These are phyloP conservation scores for Scarus forsteni DNA, from an alignment of 2,797 vertebrate genomes.

Conservation along the genomic window DNA sequence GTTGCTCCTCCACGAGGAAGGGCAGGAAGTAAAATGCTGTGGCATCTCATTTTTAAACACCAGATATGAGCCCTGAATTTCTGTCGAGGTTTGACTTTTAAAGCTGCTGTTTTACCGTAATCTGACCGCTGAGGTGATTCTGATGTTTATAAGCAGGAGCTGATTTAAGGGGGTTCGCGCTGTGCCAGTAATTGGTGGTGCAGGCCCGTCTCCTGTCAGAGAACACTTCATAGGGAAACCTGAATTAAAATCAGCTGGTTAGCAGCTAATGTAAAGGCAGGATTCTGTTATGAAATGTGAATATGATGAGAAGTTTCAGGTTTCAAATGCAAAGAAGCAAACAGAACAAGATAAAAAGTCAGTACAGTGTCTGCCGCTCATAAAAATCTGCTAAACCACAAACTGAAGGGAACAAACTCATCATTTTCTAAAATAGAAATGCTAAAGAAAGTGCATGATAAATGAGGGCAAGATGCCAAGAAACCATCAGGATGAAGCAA, in stretches of 20 bases:
- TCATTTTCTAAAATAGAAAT: slow-evolving; percentile 60
- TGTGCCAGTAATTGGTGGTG: slow-evolving; percentile 81
- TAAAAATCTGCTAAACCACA: slow-evolving; percentile 52
- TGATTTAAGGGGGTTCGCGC: slow-evolving; percentile 79
- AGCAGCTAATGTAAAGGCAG: slow-evolving; percentile 83
- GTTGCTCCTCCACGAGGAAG: slow-evolving; percentile 50
- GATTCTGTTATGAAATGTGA: slow-evolving; percentile 67
- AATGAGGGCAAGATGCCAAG: slow-evolving; percentile 27
- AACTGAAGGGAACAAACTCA: slow-evolving; percentile 57
- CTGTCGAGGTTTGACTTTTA: slow-evolving; percentile 70
- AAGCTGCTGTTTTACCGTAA: slow-evolving; percentile 70
- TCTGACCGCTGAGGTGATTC: slow-evolving; percentile 74
- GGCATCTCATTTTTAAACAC: slow-evolving; percentile 70
- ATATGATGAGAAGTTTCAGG: slow-evolving; percentile 55
- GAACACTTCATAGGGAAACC: slow-evolving; percentile 81
- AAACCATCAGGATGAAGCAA: too few species aligned
- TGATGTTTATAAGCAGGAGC: slow-evolving; percentile 76
- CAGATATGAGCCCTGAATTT: slow-evolving; percentile 62
- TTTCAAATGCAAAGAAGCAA: slow-evolving; percentile 37
- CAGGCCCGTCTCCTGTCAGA: slow-evolving; percentile 71
- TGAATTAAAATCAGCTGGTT: slow-evolving; percentile 89
- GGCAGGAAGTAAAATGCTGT: slow-evolving; percentile 70
- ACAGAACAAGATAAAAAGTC: slow-evolving; percentile 27
- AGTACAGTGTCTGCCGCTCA: slow-evolving; percentile 79
- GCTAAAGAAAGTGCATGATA: slow-evolving; percentile 75